These are phyloP conservation scores for Ptilodon capucinus DNA, from an alignment of 2,888 invertebrate species.

Conservation along the genomic window DNA sequence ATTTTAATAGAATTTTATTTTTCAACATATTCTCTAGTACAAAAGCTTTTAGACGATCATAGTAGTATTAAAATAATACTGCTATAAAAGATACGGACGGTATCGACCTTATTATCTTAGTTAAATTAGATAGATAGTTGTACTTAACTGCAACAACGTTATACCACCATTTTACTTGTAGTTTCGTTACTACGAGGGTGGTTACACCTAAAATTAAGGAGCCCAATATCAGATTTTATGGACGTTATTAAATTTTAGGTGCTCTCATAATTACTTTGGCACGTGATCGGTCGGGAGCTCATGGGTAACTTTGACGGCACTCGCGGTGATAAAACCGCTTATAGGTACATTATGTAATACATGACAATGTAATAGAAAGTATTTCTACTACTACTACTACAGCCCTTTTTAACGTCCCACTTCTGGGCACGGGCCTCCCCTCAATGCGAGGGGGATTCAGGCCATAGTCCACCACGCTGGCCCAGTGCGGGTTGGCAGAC, in stretches of 20 bases:
- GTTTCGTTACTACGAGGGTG: background rate
- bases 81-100: too few species aligned
- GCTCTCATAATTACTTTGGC: background rate
- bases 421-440: too few species aligned
- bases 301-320: background rate
- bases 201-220: background rate
- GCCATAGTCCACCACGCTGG: too few species aligned
- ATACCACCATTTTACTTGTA: background rate
- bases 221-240: background rate
- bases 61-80: too few species aligned
- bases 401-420: too few species aligned
- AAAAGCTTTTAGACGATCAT: too few species aligned
- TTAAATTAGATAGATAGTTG: background rate
- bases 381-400: too few species aligned
- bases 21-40: too few species aligned
- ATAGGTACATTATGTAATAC: background rate
- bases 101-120: background rate
- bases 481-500: too few species aligned
- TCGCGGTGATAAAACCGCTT: background rate
- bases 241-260: background rate
- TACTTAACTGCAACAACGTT: background rate
- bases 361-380: too few species aligned
- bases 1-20: too few species aligned
- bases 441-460: too few species aligned
- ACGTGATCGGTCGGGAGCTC: background rate